Conservation (phyloP, 2,113 vertebrate genomes). For the Dasyurus viverrinus region DNA sequence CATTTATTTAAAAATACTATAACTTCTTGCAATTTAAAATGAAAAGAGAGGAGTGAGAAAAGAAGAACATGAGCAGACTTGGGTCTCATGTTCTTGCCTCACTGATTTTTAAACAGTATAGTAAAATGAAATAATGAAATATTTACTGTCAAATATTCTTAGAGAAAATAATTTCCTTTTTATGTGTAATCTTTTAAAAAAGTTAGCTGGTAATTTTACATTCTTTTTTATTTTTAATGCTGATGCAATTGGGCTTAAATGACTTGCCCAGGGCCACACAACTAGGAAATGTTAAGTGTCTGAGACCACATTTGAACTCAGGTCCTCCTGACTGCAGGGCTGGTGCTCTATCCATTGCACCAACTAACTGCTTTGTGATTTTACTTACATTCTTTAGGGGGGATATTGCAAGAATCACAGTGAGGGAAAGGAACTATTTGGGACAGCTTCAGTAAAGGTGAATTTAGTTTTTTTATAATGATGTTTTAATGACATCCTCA, state of each 20-base stretch:
- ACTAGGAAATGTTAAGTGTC: too few relatives aligned
- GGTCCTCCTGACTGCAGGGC: too few relatives aligned
- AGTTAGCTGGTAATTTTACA: fast-evolving
- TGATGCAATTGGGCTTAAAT: too few relatives aligned
- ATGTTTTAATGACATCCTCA: not conserved
- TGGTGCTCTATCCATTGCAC: too few relatives aligned
- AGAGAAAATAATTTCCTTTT: not conserved
- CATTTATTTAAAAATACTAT: not conserved
- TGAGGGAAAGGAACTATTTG: not conserved
- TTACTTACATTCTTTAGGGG: not conserved
- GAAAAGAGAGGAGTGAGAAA: not conserved
- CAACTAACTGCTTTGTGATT: not conserved
- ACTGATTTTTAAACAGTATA: not conserved
- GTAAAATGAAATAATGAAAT: conserved; percentile 1
- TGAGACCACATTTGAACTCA: too few relatives aligned
- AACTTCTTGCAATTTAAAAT: not conserved
- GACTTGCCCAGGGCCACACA: too few relatives aligned
- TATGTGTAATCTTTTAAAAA: not conserved
- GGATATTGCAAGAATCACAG: not conserved
- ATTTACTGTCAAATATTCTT: not conserved
- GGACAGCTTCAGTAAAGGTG: not conserved
- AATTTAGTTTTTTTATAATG: not conserved
- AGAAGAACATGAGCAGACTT: not conserved
- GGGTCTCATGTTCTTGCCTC: not conserved
- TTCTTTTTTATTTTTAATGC: too few relatives aligned